Conservation (phyloP, 2,113 vertebrate species). For the Gadus chalcogrammus region DNA sequence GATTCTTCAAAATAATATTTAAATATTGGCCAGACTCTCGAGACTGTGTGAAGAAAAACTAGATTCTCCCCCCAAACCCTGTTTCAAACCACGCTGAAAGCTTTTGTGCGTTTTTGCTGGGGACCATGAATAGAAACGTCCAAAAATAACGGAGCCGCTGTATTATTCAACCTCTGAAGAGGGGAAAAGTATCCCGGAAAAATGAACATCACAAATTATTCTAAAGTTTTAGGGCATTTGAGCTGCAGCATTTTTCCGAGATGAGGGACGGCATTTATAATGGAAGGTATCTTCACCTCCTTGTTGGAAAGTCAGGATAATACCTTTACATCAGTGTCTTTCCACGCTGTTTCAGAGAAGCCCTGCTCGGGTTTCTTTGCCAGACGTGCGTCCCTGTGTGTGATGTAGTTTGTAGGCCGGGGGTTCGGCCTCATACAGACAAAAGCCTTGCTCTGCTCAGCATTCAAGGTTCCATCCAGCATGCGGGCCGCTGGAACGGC, state of each 20-base stretch:
- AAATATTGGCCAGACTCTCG: too few species aligned
- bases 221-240: slow-evolving; percentile 35
- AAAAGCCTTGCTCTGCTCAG: slow-evolving; percentile 26
- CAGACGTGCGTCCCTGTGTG: slow-evolving; percentile 46
- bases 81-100: too few species aligned
- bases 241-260: slow-evolving; percentile 53
- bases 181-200: slow-evolving; percentile 26
- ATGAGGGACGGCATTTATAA: slow-evolving; percentile 60
- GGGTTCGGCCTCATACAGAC: slow-evolving; percentile 36
- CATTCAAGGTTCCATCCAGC: slow-evolving; percentile 41
- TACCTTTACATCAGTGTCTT: slow-evolving; percentile 39
- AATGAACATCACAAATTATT: slow-evolving; percentile 48
- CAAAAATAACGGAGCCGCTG: slow-evolving; percentile 5
- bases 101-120: neutral
- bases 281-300: slow-evolving; percentile 50
- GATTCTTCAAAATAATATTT: too few species aligned
- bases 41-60: neutral
- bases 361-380: slow-evolving; percentile 35
- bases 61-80: too few species aligned
- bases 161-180: slow-evolving; percentile 24
- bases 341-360: slow-evolving; percentile 49
- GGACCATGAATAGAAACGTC: neutral
- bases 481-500: slow-evolving; percentile 38
- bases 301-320: slow-evolving; percentile 48
- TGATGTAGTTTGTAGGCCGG: slow-evolving; percentile 45